Base-by-base conservation (phyloP, 2,797 vertebrate species). In the Lepus oiostolus region DNA sequence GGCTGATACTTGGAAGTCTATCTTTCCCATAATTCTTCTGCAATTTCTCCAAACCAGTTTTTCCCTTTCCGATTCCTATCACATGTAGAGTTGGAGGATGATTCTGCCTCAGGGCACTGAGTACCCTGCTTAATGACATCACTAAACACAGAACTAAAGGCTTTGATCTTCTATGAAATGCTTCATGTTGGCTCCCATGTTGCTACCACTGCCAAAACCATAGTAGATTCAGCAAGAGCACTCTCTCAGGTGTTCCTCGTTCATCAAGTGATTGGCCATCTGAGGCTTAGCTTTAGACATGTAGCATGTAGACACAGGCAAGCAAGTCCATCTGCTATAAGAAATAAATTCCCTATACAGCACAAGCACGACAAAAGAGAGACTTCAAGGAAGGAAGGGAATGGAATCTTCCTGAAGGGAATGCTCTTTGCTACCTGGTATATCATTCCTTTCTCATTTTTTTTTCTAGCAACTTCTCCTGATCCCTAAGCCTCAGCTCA, bases 381-480 rank as follows among this genome's bases (percentile, higher is more conserved):
- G 71, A 32, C 10, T 93, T 67, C 35, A 42, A 42, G 42, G 42
- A 42, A 42, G 42, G 10, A 80, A 30, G 30, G 21, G 52, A 19
- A 4, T 13, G 13, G 1, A 11, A 70, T 26, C 1, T n/a, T 91
- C 14, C 1, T 90, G 21, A 91, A 83, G 91, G 16, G 7, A 5
- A 26, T 72, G 6, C 8, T 75, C n/a, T 88, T 75, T 83, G 14
- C 28, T 65, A 7, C 26, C 63, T 70, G 21, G 19, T 92, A 77
- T 92, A 90, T 50, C 28, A 8, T 62, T 91, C 12, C 22, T 90
- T 85, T 81, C 26, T 60, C 54, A 58, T 19, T 58, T 75, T 16
- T 86, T 92, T 90, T 62, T 85, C 28, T 50, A 62, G 19, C 26
- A 82, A 82, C 52, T 91, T 85, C 89, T 79, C 24, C 32, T 86